Evolutionary conservation across 1,140 invertebrate genomes (phyloP).

Genomic region (Hyposmocoma kahamanoa): DNA sequence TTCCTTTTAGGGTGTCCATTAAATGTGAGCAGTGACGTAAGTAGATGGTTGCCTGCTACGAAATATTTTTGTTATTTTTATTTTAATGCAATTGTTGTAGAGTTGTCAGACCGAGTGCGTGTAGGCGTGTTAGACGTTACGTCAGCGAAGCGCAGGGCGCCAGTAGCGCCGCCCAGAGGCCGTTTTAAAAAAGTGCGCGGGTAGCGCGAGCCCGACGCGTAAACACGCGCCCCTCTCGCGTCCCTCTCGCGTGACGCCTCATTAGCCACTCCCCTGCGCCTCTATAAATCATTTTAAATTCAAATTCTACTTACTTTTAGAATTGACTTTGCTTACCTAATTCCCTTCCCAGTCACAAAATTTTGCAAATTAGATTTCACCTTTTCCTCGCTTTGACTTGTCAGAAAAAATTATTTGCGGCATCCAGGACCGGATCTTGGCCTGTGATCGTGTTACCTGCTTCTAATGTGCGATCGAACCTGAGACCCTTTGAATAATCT

Average conservation of each 20-base stretch:
- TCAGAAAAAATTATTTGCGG: conserved; percentile 49
- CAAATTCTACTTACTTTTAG: conserved; percentile 71
- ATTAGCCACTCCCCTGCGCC: conserved; percentile 67
- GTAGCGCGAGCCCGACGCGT: conserved; percentile 38
- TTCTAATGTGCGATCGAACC: conserved; percentile 11
- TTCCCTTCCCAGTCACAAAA: conserved; percentile 57
- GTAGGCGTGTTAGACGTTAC: conserved; percentile 28
- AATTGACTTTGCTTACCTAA: conserved; percentile 70
- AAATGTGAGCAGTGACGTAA: background rate
- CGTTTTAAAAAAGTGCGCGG: conserved; percentile 46
- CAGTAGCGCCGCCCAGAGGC: conserved; percentile 36
- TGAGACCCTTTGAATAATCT: conserved; percentile 16
- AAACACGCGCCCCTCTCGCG: conserved; percentile 65
- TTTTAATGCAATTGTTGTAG: background rate
- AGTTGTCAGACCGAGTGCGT: background rate
- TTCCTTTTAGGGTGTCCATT: conserved; percentile 1
- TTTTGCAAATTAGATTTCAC: conserved; percentile 68
- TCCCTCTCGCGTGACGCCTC: conserved; percentile 68
- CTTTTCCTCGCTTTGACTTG: conserved; percentile 38
- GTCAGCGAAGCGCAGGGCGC: conserved; percentile 23
- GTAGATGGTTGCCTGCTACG: background rate
- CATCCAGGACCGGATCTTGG: conserved; percentile 34
- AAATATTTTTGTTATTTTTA: background rate
- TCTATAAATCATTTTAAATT: conserved; percentile 74
- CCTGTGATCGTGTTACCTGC: conserved; percentile 28